Evolutionary conservation across 2,888 invertebrate genomes (phyloP).

Genomic region (Drosophila atroscutellata): DNA sequence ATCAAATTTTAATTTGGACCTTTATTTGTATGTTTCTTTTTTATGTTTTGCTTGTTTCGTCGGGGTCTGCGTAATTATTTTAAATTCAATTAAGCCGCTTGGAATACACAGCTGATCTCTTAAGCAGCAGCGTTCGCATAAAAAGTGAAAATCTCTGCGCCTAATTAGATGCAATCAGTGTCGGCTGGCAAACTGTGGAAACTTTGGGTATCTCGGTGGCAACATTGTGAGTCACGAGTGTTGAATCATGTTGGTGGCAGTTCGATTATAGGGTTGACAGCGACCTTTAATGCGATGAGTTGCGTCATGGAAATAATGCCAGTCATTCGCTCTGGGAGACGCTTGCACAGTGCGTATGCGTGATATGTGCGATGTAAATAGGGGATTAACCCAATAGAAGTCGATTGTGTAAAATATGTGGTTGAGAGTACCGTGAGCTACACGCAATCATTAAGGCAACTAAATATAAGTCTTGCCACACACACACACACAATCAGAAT

Average conservation of each 20-base stretch:
- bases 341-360: constrained; percentile 54
- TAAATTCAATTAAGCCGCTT: constrained; percentile 61
- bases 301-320: constrained; percentile 45
- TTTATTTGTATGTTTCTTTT: background rate
- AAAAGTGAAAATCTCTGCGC: constrained; percentile 68
- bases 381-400: constrained; percentile 36
- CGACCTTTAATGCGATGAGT: constrained; percentile 33
- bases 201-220: constrained; percentile 9
- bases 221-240: constrained; percentile 10
- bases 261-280: constrained; percentile 26
- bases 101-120: constrained; percentile 34
- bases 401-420: constrained; percentile 25
- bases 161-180: constrained; percentile 76
- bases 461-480: constrained; percentile 34
- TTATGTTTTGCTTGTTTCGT: constrained; percentile 17
- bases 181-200: constrained; percentile 16
- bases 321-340: constrained; percentile 42
- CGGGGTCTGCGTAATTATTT: constrained; percentile 33
- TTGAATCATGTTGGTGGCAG: constrained; percentile 31
- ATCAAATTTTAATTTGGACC: constrained; percentile 37
- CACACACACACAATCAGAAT: constrained; percentile 3
- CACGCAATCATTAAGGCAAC: constrained; percentile 25
- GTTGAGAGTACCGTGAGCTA: constrained; percentile 20
- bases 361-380: constrained; percentile 26
- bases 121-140: constrained; percentile 14